phyloP scores from a whole-genome alignment of 2,888 invertebrate genomes.

The Acronicta alni region DNA sequence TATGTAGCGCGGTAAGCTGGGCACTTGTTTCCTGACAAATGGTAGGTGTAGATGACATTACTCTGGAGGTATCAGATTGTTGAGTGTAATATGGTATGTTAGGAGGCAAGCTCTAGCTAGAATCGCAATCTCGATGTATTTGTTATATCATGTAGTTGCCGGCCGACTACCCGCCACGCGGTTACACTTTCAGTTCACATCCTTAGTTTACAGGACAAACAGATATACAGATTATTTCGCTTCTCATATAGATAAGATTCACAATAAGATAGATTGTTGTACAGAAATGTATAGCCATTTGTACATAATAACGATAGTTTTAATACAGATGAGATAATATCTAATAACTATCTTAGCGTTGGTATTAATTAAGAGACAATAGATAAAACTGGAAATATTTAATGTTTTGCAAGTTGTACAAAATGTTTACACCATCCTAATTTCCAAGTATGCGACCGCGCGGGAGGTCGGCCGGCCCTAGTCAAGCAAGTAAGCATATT shows the following conservation, averaged over 20 bases:
- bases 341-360: constrained; percentile 85
- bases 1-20: constrained; percentile 80
- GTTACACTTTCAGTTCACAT: constrained; percentile 79
- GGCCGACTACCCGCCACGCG: constrained; percentile 80
- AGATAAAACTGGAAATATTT: constrained; percentile 76
- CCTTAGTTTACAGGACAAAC: constrained; percentile 80
- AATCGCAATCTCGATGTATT: constrained; percentile 85
- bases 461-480: constrained; percentile 82
- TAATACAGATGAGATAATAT: constrained; percentile 83
- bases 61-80: constrained; percentile 13
- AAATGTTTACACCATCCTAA: constrained; percentile 81
- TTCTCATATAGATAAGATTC: constrained; percentile 81
- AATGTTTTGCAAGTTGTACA: constrained; percentile 84
- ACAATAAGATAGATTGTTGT: constrained; percentile 85
- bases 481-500: constrained; percentile 88
- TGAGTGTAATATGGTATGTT: constrained; percentile 25
- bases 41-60: constrained; percentile 9
- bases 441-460: constrained; percentile 77
- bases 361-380: constrained; percentile 85
- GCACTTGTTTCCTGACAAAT: constrained; percentile 59
- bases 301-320: constrained; percentile 87
- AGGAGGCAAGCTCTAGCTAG: constrained; percentile 62
- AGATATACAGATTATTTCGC: constrained; percentile 74
- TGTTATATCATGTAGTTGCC: constrained; percentile 87
- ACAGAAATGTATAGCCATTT: constrained; percentile 85